phyloP scores from a whole-genome alignment of 2,113 vertebrate genomes.

The Charina bottae region DNA sequence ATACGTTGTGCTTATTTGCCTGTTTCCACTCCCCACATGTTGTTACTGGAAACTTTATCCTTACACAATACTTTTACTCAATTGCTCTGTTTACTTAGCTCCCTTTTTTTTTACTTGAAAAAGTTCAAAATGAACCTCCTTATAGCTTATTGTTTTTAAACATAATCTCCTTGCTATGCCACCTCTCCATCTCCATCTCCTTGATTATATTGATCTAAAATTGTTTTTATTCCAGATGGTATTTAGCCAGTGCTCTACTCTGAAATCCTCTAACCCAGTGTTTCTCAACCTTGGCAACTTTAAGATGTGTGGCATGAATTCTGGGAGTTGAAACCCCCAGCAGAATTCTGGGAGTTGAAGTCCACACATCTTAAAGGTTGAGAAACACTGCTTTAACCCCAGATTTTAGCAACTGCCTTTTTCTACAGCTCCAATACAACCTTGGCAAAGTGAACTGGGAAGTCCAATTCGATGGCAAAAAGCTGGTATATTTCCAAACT shows the following conservation, averaged over 20 bases:
- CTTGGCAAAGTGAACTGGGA: neutral
- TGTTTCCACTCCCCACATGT: neutral
- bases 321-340: no score
- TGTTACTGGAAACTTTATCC: neutral
- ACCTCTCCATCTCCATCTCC: neutral
- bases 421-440: neutral
- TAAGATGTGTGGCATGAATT: no score
- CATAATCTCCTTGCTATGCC: neutral
- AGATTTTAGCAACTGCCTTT: neutral
- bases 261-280: neutral
- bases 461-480: neutral
- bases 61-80: constrained; percentile 2
- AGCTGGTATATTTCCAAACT: neutral
- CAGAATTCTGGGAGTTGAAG: no score
- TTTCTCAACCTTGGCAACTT: no score
- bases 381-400: no score
- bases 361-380: no score
- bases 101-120: constrained; percentile 27
- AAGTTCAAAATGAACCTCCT: neutral
- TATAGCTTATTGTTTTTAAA: constrained; percentile 6
- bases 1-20: neutral
- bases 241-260: neutral
- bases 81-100: constrained; percentile 19
- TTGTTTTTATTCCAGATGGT: neutral
- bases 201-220: neutral